Percentiles rank a stretch among this genome's conserved stretches.
Conservation (phyloP, 2,797 vertebrate genomes). For the Phataginus tricuspis region DNA sequence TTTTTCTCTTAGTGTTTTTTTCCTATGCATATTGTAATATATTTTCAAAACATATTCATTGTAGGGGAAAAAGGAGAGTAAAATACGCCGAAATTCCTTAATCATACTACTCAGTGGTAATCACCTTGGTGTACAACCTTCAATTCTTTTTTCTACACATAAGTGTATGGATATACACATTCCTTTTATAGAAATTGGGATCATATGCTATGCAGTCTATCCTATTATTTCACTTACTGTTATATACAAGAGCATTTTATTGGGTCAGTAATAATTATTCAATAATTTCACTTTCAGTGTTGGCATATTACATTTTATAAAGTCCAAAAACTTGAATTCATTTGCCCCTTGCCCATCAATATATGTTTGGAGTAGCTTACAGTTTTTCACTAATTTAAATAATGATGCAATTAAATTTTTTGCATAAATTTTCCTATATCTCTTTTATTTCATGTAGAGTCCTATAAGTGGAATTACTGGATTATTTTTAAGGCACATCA, state of each 20-base stretch:
- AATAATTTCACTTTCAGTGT: background rate
- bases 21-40: background rate
- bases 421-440: background rate
- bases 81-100: slow-evolving; percentile 28
- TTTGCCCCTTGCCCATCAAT: background rate
- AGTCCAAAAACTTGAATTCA: background rate
- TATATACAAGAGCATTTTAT: background rate
- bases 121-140: background rate
- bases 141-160: background rate
- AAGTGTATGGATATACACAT: background rate
- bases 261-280: background rate
- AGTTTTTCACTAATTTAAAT: slow-evolving; percentile 19
- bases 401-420: background rate
- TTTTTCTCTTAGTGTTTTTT: slow-evolving; percentile 39
- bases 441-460: background rate
- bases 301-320: background rate
- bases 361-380: background rate
- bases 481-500: background rate
- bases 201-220: background rate
- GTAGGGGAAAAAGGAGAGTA: background rate
- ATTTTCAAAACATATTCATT: slow-evolving; percentile 25
- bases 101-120: background rate
- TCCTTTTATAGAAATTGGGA: background rate
- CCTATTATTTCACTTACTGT: background rate
- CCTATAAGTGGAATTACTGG: background rate